Evolutionary conservation across 1,140 invertebrate species (phyloP).

Genomic region (Trichogramma pretiosum): DNA sequence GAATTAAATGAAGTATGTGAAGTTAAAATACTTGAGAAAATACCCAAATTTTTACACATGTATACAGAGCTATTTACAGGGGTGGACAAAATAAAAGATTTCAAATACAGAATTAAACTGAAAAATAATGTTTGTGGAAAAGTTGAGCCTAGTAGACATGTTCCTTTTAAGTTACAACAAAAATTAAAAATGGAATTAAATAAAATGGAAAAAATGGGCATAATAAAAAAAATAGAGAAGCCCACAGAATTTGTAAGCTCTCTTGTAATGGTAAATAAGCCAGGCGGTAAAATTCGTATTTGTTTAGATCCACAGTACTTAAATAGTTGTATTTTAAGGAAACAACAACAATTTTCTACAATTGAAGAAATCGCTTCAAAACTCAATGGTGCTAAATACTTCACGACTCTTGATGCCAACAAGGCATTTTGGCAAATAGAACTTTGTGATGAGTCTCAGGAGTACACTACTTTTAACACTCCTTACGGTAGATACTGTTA

Average conservation of each 20-base stretch:
- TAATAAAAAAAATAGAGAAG: constrained; percentile 18
- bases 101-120: constrained; percentile 11
- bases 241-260: constrained; percentile 17
- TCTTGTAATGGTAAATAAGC: constrained; percentile 15
- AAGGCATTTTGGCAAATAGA: constrained; percentile 32
- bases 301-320: constrained; percentile 30
- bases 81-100: constrained; percentile 13
- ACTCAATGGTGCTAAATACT: constrained; percentile 18
- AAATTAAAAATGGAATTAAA: constrained; percentile 10
- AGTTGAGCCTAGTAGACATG: constrained; percentile 12
- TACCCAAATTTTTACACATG: background rate
- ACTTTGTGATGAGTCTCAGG: constrained; percentile 23
- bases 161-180: constrained; percentile 13
- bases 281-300: constrained; percentile 3
- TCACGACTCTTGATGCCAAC: constrained; percentile 30
- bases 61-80: constrained; percentile 9
- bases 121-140: constrained; percentile 4
- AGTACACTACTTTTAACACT: constrained; percentile 25
- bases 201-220: constrained; percentile 11
- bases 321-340: constrained; percentile 40
- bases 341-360: constrained; percentile 37
- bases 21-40: background rate
- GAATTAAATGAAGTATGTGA: background rate
- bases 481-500: constrained; percentile 24
- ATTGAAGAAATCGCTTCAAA: constrained; percentile 36